These are phyloP conservation scores for Aphidius gifuensis DNA, from an alignment of 1,140 invertebrate species.

Conservation along the genomic window DNA sequence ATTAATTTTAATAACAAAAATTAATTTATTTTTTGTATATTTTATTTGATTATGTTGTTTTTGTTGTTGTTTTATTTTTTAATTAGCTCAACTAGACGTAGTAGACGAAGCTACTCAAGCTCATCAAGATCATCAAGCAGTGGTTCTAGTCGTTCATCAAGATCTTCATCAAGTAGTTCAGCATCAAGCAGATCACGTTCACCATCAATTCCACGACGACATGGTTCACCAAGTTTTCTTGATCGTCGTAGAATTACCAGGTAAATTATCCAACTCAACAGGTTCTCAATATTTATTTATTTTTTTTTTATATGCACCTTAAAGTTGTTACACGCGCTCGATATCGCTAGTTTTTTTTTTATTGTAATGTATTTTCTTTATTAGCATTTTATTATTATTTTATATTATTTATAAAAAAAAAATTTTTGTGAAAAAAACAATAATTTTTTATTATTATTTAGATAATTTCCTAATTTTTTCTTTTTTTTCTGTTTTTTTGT, in stretches of 20 bases:
- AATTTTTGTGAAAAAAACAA: background rate
- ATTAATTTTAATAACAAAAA: background rate
- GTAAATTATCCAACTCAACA: constrained; percentile 55
- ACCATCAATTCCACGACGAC: constrained; percentile 80
- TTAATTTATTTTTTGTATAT: constrained; percentile 9
- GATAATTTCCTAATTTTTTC: constrained; percentile 1
- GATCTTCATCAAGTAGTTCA: constrained; percentile 41
- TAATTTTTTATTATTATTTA: too few relatives aligned
- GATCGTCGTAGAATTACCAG: constrained; percentile 87
- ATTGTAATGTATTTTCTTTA: constrained; percentile 38
- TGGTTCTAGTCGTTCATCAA: constrained; percentile 39
- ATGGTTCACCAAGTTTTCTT: constrained; percentile 86
- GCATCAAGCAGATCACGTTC: constrained; percentile 66
- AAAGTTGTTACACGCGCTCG: constrained; percentile 20
- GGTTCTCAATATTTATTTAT: constrained; percentile 8
- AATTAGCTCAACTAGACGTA: constrained; percentile 36
- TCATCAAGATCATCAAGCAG: constrained; percentile 47
- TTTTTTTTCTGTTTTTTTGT: constrained; percentile 36
- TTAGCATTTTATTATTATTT: constrained; percentile 6
- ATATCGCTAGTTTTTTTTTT: constrained; percentile 17
- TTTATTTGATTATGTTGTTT: constrained; percentile 6
- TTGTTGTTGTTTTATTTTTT: too few relatives aligned
- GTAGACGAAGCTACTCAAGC: constrained; percentile 46
- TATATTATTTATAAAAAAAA: background rate
- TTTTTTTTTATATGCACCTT: constrained; percentile 19